Percentiles rank a stretch among this genome's conserved stretches.
phyloP scores from a whole-genome alignment of 2,888 invertebrate genomes.

The Drosophila neutralis region DNA sequence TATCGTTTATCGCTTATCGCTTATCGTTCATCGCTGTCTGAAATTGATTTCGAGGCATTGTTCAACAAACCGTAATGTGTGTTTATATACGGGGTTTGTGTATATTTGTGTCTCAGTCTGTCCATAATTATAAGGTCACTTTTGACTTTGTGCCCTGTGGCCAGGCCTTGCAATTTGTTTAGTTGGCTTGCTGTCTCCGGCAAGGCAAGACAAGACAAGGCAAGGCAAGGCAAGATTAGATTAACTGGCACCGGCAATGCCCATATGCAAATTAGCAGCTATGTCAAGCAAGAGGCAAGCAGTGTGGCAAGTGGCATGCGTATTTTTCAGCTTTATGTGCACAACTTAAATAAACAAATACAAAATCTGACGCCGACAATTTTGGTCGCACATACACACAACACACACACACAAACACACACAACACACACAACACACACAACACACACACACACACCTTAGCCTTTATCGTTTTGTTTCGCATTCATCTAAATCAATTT shows the following conservation, averaged over 20 bases:
- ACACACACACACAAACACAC: not conserved
- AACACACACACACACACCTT: constrained; percentile 12
- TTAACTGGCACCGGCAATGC: constrained; percentile 4
- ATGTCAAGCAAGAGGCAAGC: constrained; percentile 30
- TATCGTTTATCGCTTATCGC: constrained; percentile 56
- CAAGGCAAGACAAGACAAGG: not conserved
- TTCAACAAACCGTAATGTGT: constrained; percentile 12
- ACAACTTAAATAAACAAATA: constrained; percentile 52
- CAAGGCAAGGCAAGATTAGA: not conserved
- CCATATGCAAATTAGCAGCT: constrained; percentile 60
- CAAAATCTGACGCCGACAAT: constrained; percentile 1
- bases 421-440: constrained; percentile 1
- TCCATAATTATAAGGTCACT: constrained; percentile 64
- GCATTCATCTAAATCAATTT: constrained; percentile 48
- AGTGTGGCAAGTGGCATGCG: constrained; percentile 51
- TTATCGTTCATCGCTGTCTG: constrained; percentile 59
- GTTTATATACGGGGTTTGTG: not conserved
- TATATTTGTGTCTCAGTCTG: constrained; percentile 11
- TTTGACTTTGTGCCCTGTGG: constrained; percentile 39
- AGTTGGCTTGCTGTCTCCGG: constrained; percentile 15
- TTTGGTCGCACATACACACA: constrained; percentile 9
- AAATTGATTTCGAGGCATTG: constrained; percentile 72
- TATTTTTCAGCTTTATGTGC: constrained; percentile 58
- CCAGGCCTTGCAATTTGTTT: constrained; percentile 62
- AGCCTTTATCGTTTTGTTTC: constrained; percentile 19